Evolutionary conservation across 2,797 vertebrate genomes (phyloP), one percentile per base, ranked within the genome.

Genomic region (Hippocampus kuda): DNA sequence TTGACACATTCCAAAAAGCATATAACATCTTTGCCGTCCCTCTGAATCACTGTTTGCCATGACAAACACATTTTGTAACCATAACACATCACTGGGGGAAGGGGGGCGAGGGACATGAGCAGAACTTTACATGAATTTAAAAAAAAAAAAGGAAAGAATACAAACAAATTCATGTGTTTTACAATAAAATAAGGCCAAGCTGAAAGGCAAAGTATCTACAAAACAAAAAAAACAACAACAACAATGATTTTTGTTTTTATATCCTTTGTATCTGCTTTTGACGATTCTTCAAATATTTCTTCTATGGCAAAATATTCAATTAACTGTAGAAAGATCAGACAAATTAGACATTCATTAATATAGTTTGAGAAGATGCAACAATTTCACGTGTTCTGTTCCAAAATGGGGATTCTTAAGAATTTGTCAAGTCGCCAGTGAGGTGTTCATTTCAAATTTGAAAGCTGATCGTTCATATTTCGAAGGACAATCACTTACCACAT

Each of bases 401-500:
- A 54, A 54, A 54, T 24, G 9, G 10, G 9, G 48, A 51, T 51
- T 54, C 22, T 11, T 24, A 2, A 53, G 49, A 53, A 53, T 54
- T n/a, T 54, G 51, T 24, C 51, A 54, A 11, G n/a, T 54, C 22
- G 16, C 6, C 20, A 11, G 1, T 10, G 8, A 54, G 15, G n/a
- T 11, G n/a, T 54, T 54, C 20, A 53, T n/a, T 53, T n/a, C 51
- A 8, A 22, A 53, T 27, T 30, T 60, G 1, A 16, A 57, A 54
- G 4, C 9, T 22, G 9, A 54, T 54, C 8, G n/a, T 54, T 8
- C 53, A 54, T 66, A 48, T 24, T 51, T 26, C 4, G 20, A 15
- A 48, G 24, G 27, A 70, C 10, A 42, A 65, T 59, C 15, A 74
- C 94, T 94, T 85, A 98, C 97, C 95, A 97, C 79, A 97, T 92